Base-by-base conservation (phyloP, 2,888 invertebrate genomes). In the Entomobrya multifasciata region DNA sequence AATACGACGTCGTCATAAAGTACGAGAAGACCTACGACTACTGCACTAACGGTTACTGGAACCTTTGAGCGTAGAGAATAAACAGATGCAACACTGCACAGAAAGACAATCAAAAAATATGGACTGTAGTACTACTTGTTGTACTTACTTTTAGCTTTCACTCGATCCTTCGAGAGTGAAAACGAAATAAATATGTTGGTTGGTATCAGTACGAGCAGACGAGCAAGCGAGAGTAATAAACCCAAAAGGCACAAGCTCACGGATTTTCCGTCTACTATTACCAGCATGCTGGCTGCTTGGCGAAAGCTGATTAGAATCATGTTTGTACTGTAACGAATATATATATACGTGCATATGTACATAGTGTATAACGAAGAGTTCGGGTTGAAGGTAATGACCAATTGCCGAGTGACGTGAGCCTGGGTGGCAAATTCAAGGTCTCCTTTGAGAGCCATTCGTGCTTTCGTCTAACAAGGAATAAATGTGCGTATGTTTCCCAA, bases 381-480 rank as follows among this genome's bases (percentile, higher is more conserved):
- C 60, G 74, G 81, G 87, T 84, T 87, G 70, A 87, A 87, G 85
- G 86, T 89, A 90, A 88, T 90, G 88, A 89, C 86, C 90, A 90
- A 90, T 90, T 90, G 88, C 83, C 85, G 55, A 84, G 70, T 84
- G 84, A 85, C 85, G 72, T 85, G 70, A 85, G 78, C 41, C 84
- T 78, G 87, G 87, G 87, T 87, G 86, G 87, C 87, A 87, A 88
- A 88, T 89, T 87, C 87, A 79, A 89, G 85, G 88, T 83, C 84
- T 89, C 89, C 89, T 89, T 27, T 11, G 88, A 88, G 89, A 88
- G 88, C 83, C 87, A 87, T 90, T 89, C 81, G 72, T 88, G 84
- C 89, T 89, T 90, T 89, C 89, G 86, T 88, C 89, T 89, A 89
- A 82, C 89, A 89, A 89, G 89, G 88, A 90, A 90, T 90, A 90